Conservation (phyloP, 2,888 invertebrate genomes). For the Xiphydria camelus region DNA sequence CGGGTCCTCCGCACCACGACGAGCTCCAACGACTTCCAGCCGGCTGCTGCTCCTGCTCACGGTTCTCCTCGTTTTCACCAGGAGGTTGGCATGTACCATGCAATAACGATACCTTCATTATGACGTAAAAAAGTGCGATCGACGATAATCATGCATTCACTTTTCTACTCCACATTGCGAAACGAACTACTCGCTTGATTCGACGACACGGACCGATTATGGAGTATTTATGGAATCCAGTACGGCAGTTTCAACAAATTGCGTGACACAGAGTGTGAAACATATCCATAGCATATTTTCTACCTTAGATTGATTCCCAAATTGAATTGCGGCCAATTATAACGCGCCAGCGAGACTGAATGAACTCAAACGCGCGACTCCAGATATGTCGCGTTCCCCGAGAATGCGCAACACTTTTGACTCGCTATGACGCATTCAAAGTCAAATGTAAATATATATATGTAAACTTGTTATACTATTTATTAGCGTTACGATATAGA, state of each 20-base stretch:
- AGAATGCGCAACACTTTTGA: neutral
- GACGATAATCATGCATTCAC: too few species aligned
- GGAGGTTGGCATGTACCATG: neutral
- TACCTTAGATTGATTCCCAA: too few species aligned
- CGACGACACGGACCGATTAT: neutral
- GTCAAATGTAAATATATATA: constrained; percentile 2
- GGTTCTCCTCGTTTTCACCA: neutral
- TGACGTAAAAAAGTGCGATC: too few species aligned
- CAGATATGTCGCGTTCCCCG: too few species aligned
- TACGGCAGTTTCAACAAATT: too few species aligned
- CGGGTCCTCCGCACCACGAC: constrained; percentile 12
- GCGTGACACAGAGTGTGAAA: constrained; percentile 3
- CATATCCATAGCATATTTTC: too few species aligned
- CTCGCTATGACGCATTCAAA: neutral
- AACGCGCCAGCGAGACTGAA: too few species aligned
- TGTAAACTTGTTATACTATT: constrained; percentile 2
- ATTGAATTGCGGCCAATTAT: too few species aligned
- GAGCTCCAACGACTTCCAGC: neutral
- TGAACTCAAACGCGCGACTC: too few species aligned
- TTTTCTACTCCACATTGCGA: neutral
- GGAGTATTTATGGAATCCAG: too few species aligned
- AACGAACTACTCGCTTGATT: neutral
- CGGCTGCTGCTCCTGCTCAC: neutral
- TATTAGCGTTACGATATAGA: too few species aligned
- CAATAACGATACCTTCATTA: too few species aligned